These are phyloP conservation scores for Vulpes vulpes DNA, from an alignment of 2,113 vertebrate species.

Conservation along the genomic window DNA sequence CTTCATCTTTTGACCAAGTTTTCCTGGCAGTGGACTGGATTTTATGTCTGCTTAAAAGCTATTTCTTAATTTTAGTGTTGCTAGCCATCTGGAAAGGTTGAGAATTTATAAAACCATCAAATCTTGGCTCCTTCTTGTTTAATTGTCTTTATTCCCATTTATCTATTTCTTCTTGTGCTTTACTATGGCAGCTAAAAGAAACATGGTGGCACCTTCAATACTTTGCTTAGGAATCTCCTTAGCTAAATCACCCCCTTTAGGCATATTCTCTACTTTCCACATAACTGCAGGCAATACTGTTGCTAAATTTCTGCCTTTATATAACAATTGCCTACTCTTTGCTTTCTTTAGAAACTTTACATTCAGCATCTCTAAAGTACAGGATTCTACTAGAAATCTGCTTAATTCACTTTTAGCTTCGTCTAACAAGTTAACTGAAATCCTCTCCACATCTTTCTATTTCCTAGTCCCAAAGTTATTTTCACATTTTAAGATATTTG, in stretches of 20 bases:
- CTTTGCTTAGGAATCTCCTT: background rate
- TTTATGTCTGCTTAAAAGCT: background rate
- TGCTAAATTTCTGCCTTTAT: background rate
- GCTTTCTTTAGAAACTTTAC: background rate
- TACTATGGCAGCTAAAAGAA: background rate
- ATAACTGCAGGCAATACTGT: background rate
- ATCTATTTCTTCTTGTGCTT: background rate
- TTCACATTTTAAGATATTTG: background rate
- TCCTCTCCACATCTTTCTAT: background rate
- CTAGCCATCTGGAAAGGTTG: background rate
- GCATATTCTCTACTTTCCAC: background rate
- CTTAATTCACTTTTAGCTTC: background rate
- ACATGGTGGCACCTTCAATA: background rate
- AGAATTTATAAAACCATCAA: background rate
- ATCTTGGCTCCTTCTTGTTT: background rate
- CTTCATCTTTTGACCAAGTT: background rate
- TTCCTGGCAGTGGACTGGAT: background rate
- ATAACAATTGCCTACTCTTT: background rate
- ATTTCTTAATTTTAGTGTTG: background rate
- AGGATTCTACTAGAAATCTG: background rate
- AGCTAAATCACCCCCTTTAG: background rate
- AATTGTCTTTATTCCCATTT: background rate
- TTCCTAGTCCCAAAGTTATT: background rate
- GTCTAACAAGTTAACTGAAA: background rate
- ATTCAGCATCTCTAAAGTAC: background rate